Base-by-base conservation (phyloP, 2,888 invertebrate species). In the Drosophila merina region DNA sequence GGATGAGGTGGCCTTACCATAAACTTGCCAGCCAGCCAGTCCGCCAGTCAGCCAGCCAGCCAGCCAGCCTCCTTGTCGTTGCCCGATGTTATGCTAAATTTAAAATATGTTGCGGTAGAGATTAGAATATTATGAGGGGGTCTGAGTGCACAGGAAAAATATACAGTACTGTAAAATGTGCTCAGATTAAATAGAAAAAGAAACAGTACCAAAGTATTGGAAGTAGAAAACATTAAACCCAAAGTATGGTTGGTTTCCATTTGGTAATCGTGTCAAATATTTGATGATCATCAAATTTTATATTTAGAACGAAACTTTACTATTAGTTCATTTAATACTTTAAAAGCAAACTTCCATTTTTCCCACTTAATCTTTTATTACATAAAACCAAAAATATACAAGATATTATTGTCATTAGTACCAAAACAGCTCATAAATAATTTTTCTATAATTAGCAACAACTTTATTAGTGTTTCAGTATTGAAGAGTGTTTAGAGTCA, bases 81-180 rank as follows among this genome's bases (percentile, higher is more conserved):
- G 47, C 54, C n/a, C 48, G 9, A 48, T 79, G 79, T 84, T 84
- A 84, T 82, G 82, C 84, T 84, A 82, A 82, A 82, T 84, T 82
- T 82, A 82, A 84, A 84, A 78, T 67, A 81, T 84, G 77, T 81
- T 79, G 81, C 79, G 77, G 77, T 79, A 64, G 81, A 84, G 82
- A 82, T 82, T 82, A 82, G 84, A 84, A 78, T 74, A 79, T 72
- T 67, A 71, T 55, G 6, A 54, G 47, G 64, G 80, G 54, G 51
- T 20, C 42, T 36, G 63, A 31, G 36, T 72, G 62, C 67, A 57
- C 48, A 51, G 67, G 10, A 26, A 9, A 55, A 45, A 25, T 14
- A 10, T 4, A 12, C 36, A 36, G 6, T 36, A 12, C 12, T 36
- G n/a, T 1, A 36, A 36, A 6, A 12, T 36, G 4, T 2, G 12